phyloP scores from a whole-genome alignment of 2,797 vertebrate species.

The Tachyglossus aculeatus region DNA sequence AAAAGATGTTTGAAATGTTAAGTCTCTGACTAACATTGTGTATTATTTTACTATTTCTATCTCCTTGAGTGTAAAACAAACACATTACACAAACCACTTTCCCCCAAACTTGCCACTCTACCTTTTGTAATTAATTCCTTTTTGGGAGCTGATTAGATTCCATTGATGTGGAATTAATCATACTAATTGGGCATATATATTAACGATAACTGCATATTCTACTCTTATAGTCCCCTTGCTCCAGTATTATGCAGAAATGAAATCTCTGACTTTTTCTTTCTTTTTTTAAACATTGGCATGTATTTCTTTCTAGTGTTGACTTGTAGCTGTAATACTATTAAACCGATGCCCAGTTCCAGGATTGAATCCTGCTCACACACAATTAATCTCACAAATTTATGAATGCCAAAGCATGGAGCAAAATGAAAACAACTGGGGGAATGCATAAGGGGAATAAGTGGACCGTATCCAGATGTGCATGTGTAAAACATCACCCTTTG shows the following conservation, averaged over 20 bases:
- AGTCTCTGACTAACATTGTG: too few relatives aligned
- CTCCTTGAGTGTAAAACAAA: too few relatives aligned
- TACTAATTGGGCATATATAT: slow-evolving; percentile 48
- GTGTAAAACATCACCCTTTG: slow-evolving; percentile 74
- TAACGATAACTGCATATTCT: slow-evolving; percentile 58
- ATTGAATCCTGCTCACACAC: slow-evolving; percentile 71
- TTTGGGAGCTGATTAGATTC: slow-evolving; percentile 7
- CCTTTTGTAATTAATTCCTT: neutral
- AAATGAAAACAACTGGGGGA: slow-evolving; percentile 80
- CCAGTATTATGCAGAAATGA: slow-evolving; percentile 57
- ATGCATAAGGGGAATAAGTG: slow-evolving; percentile 77
- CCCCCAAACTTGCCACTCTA: neutral
- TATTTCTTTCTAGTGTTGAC: slow-evolving; percentile 64
- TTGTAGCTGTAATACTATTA: slow-evolving; percentile 62
- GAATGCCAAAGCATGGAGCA: slow-evolving; percentile 77
- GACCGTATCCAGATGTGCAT: slow-evolving; percentile 76
- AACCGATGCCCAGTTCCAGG: slow-evolving; percentile 66
- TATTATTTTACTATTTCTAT: too few relatives aligned
- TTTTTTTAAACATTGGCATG: slow-evolving; percentile 30
- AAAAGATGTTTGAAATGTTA: neutral
- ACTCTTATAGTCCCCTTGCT: slow-evolving; percentile 45
- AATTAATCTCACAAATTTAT: slow-evolving; percentile 79
- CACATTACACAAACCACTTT: neutral
- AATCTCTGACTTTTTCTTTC: slow-evolving; percentile 51
- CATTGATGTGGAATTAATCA: slow-evolving; percentile 34